Evolutionary conservation across 2,113 vertebrate species (phyloP).

Genomic region (Pao palembangensis): DNA sequence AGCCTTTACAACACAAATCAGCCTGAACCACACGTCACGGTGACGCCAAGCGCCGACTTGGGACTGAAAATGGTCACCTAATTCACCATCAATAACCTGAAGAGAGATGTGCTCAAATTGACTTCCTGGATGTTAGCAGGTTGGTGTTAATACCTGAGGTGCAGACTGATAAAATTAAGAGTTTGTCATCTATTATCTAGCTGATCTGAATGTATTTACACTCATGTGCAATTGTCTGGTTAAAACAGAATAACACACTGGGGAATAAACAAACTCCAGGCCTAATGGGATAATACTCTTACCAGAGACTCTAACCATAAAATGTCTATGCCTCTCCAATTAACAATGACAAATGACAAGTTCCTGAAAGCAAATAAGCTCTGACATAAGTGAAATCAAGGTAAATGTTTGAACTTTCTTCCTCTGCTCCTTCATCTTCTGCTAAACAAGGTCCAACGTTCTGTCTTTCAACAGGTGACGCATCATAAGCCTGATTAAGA

Average conservation of each 20-base stretch:
- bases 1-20: too few relatives aligned
- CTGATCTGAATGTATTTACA: constrained; percentile 48
- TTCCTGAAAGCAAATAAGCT: constrained; percentile 9
- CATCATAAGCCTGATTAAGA: constrained; percentile 38
- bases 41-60: too few relatives aligned
- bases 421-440: constrained; percentile 5
- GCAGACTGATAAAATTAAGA: constrained; percentile 56
- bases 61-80: too few relatives aligned
- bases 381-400: neutral
- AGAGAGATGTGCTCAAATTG: neutral
- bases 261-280: constrained; percentile 54
- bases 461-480: constrained; percentile 39
- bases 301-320: constrained; percentile 37
- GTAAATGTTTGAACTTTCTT: constrained; percentile 3
- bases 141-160: constrained; percentile 50
- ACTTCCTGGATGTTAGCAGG: constrained; percentile 25
- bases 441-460: constrained; percentile 8
- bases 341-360: constrained; percentile 20
- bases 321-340: constrained; percentile 38
- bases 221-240: constrained; percentile 33
- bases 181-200: constrained; percentile 52
- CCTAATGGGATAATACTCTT: constrained; percentile 51
- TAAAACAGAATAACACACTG: constrained; percentile 49
- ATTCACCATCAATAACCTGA: too few relatives aligned
- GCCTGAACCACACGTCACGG: too few relatives aligned